Conservation (phyloP, 1,140 invertebrate species). For the Aradophagus sp. region DNA sequence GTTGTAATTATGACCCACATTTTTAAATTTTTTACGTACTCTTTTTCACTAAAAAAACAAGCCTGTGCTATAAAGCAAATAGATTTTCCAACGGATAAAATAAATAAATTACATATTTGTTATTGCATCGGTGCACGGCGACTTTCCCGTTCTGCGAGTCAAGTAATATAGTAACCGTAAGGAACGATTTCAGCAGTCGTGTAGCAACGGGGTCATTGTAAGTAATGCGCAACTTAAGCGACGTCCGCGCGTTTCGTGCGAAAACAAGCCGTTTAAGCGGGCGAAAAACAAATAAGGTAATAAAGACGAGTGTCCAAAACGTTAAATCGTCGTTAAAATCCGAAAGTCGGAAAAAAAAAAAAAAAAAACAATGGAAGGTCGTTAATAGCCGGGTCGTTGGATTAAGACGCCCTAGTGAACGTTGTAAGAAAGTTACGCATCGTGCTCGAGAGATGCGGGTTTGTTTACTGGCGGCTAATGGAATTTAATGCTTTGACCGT, state of each 20-base stretch:
- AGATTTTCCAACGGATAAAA: no score
- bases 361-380: conserved; percentile 52
- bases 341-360: conserved; percentile 16
- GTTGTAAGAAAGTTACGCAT: conserved; percentile 53
- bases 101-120: no score
- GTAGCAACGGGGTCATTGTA: conserved; percentile 37
- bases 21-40: no score
- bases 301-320: conserved; percentile 59
- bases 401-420: conserved; percentile 44
- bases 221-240: conserved; percentile 43
- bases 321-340: conserved; percentile 62
- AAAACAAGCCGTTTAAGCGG: conserved; percentile 66
- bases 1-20: no score
- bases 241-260: conserved; percentile 57
- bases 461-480: conserved; percentile 50
- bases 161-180: no score
- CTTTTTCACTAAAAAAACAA: no score
- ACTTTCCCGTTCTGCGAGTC: no score
- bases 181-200: no score
- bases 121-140: no score
- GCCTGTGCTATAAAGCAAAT: no score
- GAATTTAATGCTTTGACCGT: conserved; percentile 50
- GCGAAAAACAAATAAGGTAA: conserved; percentile 69
- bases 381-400: conserved; percentile 47
- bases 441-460: conserved; percentile 47